Evolutionary conservation across 2,888 invertebrate genomes (phyloP).

Genomic region (Ctena decussata): DNA sequence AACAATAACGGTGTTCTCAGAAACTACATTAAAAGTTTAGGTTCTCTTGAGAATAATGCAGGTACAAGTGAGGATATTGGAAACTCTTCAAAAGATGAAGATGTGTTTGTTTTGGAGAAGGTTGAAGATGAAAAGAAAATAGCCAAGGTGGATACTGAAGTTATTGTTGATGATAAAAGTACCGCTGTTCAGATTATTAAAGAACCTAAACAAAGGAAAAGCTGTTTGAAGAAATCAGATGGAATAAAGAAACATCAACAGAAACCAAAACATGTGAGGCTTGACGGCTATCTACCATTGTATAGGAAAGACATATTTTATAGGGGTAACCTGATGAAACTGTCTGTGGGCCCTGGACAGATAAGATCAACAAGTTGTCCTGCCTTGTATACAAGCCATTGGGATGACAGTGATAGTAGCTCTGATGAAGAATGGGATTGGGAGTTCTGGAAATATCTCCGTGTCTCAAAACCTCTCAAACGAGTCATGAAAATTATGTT

Average conservation of each 20-base stretch:
- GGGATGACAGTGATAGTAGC: constrained; percentile 68
- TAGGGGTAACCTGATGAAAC: constrained; percentile 80
- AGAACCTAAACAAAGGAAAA: constrained; percentile 2
- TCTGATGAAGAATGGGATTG: constrained; percentile 69
- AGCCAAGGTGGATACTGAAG: not conserved
- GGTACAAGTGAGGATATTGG: not conserved
- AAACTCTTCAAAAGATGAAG: not conserved
- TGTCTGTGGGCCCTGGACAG: constrained; percentile 49
- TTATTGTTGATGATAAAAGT: not conserved
- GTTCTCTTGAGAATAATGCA: not conserved
- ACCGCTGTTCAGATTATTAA: not conserved
- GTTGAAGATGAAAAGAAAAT: not conserved
- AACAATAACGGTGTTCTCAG: constrained; percentile 61
- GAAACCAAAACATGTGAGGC: constrained; percentile 50
- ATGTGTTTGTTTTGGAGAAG: not conserved
- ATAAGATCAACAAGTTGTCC: constrained; percentile 93
- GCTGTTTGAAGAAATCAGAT: constrained; percentile 58
- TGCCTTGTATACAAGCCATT: constrained; percentile 89
- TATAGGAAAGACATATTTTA: constrained; percentile 85
- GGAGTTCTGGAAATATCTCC: constrained; percentile 46
- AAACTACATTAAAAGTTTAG: constrained; percentile 52
- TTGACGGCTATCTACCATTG: constrained; percentile 75
- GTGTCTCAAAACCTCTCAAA: constrained; percentile 75
- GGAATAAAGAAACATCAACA: constrained; percentile 39
- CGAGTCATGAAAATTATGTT: constrained; percentile 79